Evolutionary conservation across 2,797 vertebrate species (phyloP).

Genomic region (Squalus acanthias): DNA sequence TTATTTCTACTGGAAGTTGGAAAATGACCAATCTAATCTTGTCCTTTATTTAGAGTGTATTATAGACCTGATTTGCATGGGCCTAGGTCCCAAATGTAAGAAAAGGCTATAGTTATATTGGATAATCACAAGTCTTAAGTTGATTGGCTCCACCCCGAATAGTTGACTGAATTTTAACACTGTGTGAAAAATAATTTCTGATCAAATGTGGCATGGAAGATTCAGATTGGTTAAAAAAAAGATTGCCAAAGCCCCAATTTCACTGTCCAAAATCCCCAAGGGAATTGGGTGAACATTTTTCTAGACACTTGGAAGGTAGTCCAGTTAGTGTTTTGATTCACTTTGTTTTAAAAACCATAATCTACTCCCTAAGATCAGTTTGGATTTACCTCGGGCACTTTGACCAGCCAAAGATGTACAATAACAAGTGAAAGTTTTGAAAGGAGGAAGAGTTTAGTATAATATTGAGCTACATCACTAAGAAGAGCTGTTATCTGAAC

Average conservation of each 20-base stretch:
- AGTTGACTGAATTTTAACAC: no score
- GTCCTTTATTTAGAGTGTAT: not conserved
- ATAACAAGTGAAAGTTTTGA: not conserved
- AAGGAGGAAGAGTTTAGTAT: not conserved
- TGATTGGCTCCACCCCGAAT: no score
- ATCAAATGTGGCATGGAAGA: not conserved
- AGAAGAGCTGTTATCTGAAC: not conserved
- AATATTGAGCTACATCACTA: not conserved
- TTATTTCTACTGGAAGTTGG: no score
- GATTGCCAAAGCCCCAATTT: not conserved
- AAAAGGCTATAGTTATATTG: not conserved
- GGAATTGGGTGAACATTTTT: not conserved
- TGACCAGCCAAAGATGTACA: not conserved
- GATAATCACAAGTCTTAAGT: no score
- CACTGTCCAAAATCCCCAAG: not conserved
- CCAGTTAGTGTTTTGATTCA: not conserved
- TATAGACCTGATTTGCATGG: not conserved
- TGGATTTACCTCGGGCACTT: not conserved
- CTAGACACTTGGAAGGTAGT: not conserved
- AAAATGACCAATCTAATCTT: not conserved
- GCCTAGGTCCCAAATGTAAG: not conserved
- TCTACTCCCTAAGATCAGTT: not conserved
- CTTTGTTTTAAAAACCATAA: not conserved
- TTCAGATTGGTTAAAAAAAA: not conserved
- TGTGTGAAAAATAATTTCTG: not conserved